Base-by-base conservation (phyloP, 2,888 invertebrate species). In the Oconnorella tubifera region DNA sequence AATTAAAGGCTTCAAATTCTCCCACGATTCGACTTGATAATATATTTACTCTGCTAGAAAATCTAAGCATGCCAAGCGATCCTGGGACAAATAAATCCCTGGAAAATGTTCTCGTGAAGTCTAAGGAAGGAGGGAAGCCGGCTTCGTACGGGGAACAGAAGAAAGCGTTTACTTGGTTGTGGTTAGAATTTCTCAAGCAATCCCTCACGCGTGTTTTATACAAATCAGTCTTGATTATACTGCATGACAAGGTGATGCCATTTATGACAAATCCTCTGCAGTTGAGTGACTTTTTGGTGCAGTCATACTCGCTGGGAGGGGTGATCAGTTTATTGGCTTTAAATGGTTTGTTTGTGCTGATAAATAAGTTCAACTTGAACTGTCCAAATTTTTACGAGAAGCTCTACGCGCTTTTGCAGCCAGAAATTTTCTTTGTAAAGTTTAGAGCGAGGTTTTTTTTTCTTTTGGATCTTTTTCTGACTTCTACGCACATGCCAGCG, bases 301-400 rank as follows among this genome's bases (percentile, higher is more conserved):
- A 92, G 76, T 91, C 92, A 1, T 87, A 94, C 70, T 90, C 92
- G 77, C 86, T 89, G 56, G 90, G 90, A 73, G 94, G 96, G 4
- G 88, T 91, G 0, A 87, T 92, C 67, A 90, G 93, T 78, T 86
- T 97, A 77, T 84, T 98, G 61, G 92, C 96, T 0, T 84, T 98
- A 14, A 94, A 95, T 80, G 95, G 96, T 27, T 88, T 97, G 62
- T 90, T 94, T 79, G 88, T 90, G 59, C 86, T 98, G 70, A 92
- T 97, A 66, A 89, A 91, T 71, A 88, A 89, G 68, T 89, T 94
- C 83, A 96, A 97, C 84, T 87, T 98, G 83, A 86, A 95, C 76
- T 96, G 95, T 83, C 96, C 97, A 0, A 90, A 93, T 79, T 92
- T 98, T 80, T 98, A 92, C 83, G 88, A 88, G 73, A 93, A 96